phyloP scores from a whole-genome alignment of 1,140 invertebrate genomes.

The Drosophila rhopaloa region DNA sequence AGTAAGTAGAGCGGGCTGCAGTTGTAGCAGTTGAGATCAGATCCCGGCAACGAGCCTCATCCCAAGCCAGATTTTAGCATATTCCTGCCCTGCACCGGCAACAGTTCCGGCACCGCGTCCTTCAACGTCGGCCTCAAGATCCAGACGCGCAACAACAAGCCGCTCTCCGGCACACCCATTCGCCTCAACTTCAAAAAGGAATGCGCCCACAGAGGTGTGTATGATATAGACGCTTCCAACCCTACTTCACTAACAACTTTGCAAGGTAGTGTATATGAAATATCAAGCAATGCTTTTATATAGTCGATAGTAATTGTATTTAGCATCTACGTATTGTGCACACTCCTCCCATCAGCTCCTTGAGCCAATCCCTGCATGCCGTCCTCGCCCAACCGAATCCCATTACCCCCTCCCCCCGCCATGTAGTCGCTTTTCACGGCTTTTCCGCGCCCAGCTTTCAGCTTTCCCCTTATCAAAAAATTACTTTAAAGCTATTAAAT shows the following conservation, averaged over 20 bases:
- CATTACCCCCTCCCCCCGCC: neutral
- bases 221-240: slow-evolving; percentile 85
- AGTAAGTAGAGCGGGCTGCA: slow-evolving; percentile 85
- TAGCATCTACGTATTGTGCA: slow-evolving; percentile 35
- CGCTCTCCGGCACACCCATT: slow-evolving; percentile 94
- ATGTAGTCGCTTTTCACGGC: slow-evolving; percentile 35
- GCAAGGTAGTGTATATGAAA: slow-evolving; percentile 85
- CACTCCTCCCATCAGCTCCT: slow-evolving; percentile 5
- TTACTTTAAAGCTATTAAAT: neutral
- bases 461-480: neutral
- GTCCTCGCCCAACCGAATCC: neutral
- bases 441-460: slow-evolving; percentile 18
- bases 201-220: slow-evolving; percentile 95
- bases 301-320: slow-evolving; percentile 30
- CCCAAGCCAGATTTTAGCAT: slow-evolving; percentile 93
- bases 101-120: slow-evolving; percentile 93
- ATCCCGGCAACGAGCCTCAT: slow-evolving; percentile 18
- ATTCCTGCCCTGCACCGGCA: slow-evolving; percentile 94
- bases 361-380: neutral
- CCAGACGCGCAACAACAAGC: slow-evolving; percentile 90
- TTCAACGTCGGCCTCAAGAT: slow-evolving; percentile 95
- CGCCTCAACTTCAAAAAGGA: slow-evolving; percentile 96
- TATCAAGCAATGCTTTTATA: slow-evolving; percentile 75
- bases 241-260: slow-evolving; percentile 84
- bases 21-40: neutral